Evolutionary conservation across 2,888 invertebrate species (phyloP).

Genomic region (Dasysyrphus tricinctus): DNA sequence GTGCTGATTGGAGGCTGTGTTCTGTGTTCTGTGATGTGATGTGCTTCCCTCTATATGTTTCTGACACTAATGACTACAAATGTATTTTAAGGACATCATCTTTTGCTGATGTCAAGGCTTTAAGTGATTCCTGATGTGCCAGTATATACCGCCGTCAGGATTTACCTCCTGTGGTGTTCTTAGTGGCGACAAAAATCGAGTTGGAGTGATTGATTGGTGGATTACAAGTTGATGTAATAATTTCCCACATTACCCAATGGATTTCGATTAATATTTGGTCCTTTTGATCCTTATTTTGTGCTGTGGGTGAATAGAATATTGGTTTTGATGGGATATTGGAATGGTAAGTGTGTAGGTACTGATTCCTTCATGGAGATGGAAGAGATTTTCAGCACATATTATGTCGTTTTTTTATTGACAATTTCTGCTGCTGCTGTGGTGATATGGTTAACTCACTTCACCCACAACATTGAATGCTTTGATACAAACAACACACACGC

Average conservation of each 20-base stretch:
- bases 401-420: not conserved
- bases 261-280: slow-evolving; percentile 63
- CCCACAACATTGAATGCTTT: not conserved
- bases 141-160: not conserved
- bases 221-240: slow-evolving; percentile 63
- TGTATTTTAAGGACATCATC: slow-evolving; percentile 48
- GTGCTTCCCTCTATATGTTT: slow-evolving; percentile 23
- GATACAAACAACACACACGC: not conserved
- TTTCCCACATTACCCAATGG: slow-evolving; percentile 57
- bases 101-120: slow-evolving; percentile 6
- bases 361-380: slow-evolving; percentile 12
- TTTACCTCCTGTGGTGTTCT: slow-evolving; percentile 20
- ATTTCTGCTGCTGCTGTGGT: not conserved
- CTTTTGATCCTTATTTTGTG: slow-evolving; percentile 41
- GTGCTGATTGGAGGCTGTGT: slow-evolving; percentile 34
- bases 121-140: slow-evolving; percentile 39
- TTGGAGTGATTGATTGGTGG: slow-evolving; percentile 64
- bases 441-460: not conserved
- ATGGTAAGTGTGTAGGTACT: not conserved
- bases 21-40: not conserved
- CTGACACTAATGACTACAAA: slow-evolving; percentile 64
- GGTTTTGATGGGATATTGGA: not conserved
- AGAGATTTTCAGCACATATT: not conserved
- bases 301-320: slow-evolving; percentile 33
- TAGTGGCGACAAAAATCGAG: not conserved